Evolutionary conservation across 2,888 invertebrate species (phyloP), one percentile per base, ranked within the genome.

Genomic region (Yponomeuta plumbellus): DNA sequence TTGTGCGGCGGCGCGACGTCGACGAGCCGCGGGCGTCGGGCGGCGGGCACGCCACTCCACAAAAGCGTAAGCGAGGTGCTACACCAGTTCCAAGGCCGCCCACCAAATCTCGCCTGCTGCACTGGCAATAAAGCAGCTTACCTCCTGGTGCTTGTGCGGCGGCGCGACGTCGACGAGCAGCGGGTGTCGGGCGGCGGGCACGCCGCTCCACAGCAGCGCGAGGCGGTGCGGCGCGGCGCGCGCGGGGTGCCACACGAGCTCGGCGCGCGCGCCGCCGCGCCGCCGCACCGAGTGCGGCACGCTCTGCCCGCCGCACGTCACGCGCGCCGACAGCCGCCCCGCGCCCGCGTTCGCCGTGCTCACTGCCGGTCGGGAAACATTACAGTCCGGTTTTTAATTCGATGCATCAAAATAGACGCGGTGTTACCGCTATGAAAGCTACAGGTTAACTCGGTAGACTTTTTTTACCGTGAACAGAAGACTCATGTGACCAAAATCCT

Each of bases 61-160:
- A 95, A 94, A 65, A 98, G 93, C 69, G 96, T 94, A 67, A 99
- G 95, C 94, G 0, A 98, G 98, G 81, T 97, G 97, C 87, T 97
- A 98, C 68, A 96, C 94, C 39, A 96, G 94, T 85, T 96, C 2
- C 26, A 26, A 5, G 26, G 5, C 26, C 26, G 26, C 4, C 26
- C 5, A 2, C 0, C 26, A 26, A 4, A 5, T 2, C 2, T 2
- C 26, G 44, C 44, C 17, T 5, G 44, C 44, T 52, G 17, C 17
- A 52, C 17, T 8, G 34, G 34, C 34, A 34, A 34, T 34, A 34
- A 26, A 2, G 44, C 10, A 17, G 44, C 17, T 52, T 17, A 64
- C 67, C 84, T 95, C 95, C 68, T 95, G 94, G 17, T 95, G 95
- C 34, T 94, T 94, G 21, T 94, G 94, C 8, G 95, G 90, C 0